Base-by-base conservation (phyloP, 2,888 invertebrate species). In the Pachliopta kotzebuea region DNA sequence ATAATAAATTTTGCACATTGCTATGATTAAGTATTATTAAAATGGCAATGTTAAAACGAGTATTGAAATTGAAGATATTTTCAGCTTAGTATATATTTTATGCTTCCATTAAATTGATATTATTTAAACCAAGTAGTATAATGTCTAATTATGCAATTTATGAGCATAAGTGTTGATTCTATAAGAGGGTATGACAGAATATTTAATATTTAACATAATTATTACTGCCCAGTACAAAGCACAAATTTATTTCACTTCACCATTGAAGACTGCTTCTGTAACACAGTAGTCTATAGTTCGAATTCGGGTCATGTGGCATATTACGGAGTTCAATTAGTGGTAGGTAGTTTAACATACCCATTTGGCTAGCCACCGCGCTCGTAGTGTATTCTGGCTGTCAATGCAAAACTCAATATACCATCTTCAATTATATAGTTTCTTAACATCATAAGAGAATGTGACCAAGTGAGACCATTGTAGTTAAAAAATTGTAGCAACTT, bases 211-310 rank as follows among this genome's bases (percentile, higher is more conserved):
- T 52, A 52, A 4, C 14, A 4, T 52, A 52, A 63, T 49, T 21
- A 54, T 53, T 23, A 24, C 55, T 66, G 59, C 65, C 65, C 75
- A 84, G 85, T 85, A 85, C 85, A 85, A 85, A 85, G 71, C 74
- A 72, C 74, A 77, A 76, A 74, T 66, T 59, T 69, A 74, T 67
- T 72, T 67, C 53, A 65, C 56, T 61, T 65, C 57, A 29, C 23
- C 45, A 59, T 21, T 26, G 29, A 56, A 4, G 14, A 37, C 9
- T 14, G 14, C 14, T 37, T 37, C 37, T 14, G 37, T 37, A 14
- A 14, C 11, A 14, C 37, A 37, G 37, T 37, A 11, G 37, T 14
- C 14, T 37, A 37, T 14, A 37, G 14, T 37, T 37, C 37, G 11
- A 9, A 14, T 37, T 37, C 37, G 11, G 37, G 37, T 14, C 37